Percentiles rank a stretch among this genome's conserved stretches.
These are phyloP conservation scores for Rosalia funebris DNA, from an alignment of 2,888 invertebrate species.

Conservation along the genomic window DNA sequence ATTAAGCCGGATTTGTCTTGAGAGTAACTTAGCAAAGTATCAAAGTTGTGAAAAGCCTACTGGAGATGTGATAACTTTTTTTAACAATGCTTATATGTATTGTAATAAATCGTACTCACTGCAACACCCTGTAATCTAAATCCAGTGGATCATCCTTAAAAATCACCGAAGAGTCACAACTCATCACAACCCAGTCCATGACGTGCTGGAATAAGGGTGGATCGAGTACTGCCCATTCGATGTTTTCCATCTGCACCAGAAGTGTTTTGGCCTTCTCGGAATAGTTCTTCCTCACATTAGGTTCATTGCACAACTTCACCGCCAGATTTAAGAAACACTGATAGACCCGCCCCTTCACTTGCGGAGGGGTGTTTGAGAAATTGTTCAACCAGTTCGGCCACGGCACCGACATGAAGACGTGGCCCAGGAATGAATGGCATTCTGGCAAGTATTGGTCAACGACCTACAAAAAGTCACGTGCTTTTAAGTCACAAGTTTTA, in stretches of 20 bases:
- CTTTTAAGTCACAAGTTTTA: constrained; percentile 1
- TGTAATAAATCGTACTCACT: constrained; percentile 64
- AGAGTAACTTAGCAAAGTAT: no score
- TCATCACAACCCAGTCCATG: constrained; percentile 79
- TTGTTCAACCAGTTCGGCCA: constrained; percentile 74
- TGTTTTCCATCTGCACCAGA: constrained; percentile 70
- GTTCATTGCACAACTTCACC: constrained; percentile 78
- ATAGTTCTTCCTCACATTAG: constrained; percentile 71
- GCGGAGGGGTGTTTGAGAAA: constrained; percentile 61
- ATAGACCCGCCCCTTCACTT: constrained; percentile 65
- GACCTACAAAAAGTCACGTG: constrained; percentile 59
- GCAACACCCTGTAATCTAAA: constrained; percentile 70
- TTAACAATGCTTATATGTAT: no score
- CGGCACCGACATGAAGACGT: constrained; percentile 74
- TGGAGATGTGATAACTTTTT: no score
- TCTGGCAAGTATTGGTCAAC: constrained; percentile 75
- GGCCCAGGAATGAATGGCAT: constrained; percentile 77
- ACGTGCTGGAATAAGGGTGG: constrained; percentile 72
- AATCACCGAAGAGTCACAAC: constrained; percentile 76
- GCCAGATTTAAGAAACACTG: constrained; percentile 75
- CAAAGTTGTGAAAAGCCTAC: no score
- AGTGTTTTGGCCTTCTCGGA: constrained; percentile 62
- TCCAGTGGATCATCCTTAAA: constrained; percentile 67
- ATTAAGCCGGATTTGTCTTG: no score
- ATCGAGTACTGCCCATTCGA: constrained; percentile 75